phyloP scores from a whole-genome alignment of 2,113 vertebrate species.

The Mellivora capensis region DNA sequence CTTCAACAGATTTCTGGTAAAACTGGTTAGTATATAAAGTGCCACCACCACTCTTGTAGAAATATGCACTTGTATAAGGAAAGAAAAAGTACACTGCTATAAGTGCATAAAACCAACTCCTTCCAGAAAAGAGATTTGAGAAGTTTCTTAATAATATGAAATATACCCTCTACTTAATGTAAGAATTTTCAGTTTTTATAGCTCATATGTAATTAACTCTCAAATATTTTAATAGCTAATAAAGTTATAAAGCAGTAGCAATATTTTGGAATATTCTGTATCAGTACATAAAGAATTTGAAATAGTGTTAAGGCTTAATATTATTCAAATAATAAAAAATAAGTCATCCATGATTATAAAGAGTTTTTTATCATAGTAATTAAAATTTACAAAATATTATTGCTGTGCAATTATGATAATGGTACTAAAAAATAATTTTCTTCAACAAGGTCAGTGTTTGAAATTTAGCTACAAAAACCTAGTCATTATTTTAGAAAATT shows the following conservation, averaged over 20 bases:
- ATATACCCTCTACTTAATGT: neutral
- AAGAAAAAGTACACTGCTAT: neutral
- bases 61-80: neutral
- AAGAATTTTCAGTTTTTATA: neutral
- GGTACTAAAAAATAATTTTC: slow-evolving; percentile 15
- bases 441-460: slow-evolving; percentile 15
- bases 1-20: neutral
- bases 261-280: neutral
- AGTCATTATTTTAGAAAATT: neutral
- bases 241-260: neutral
- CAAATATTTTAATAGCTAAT: neutral
- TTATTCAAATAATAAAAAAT: slow-evolving; percentile 21
- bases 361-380: neutral
- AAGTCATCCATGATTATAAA: neutral
- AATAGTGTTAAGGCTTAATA: neutral
- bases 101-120: neutral
- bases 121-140: neutral
- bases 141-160: neutral
- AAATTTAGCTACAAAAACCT: slow-evolving; percentile 10
- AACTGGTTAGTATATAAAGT: neutral
- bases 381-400: slow-evolving; percentile 52
- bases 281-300: neutral
- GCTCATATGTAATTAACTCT: slow-evolving; percentile 27
- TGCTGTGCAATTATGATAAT: slow-evolving; percentile 23
- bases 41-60: neutral